Evolutionary conservation across 1,140 invertebrate species (phyloP).

Genomic region (Choristoneura fumiferana): DNA sequence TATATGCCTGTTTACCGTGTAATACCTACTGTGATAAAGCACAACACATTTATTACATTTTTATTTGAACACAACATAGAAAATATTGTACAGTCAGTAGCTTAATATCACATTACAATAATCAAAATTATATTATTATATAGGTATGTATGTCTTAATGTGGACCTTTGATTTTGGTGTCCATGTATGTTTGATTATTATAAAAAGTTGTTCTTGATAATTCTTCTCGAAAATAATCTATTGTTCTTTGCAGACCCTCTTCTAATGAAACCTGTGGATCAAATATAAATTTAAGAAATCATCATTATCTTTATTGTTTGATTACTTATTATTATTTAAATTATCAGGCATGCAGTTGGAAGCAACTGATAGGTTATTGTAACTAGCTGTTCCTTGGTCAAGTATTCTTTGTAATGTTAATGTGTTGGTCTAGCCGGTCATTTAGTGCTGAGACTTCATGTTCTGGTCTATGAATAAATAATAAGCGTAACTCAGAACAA

Average conservation of each 20-base stretch:
- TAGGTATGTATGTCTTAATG: slow-evolving; percentile 30
- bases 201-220: slow-evolving; percentile 82
- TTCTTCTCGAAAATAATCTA: slow-evolving; percentile 95
- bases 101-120: slow-evolving; percentile 65
- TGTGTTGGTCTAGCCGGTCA: too few species aligned
- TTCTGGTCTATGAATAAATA: too few species aligned
- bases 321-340: too few species aligned
- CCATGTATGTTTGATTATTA: slow-evolving; percentile 71
- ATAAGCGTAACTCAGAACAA: too few species aligned
- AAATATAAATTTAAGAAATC: slow-evolving; percentile 25
- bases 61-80: slow-evolving; percentile 20
- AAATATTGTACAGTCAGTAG: slow-evolving; percentile 20
- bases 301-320: neutral
- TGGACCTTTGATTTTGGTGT: slow-evolving; percentile 54
- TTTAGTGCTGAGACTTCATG: too few species aligned
- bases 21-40: too few species aligned
- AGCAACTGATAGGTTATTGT: too few species aligned
- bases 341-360: too few species aligned
- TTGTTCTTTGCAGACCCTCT: slow-evolving; percentile 91
- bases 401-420: too few species aligned
- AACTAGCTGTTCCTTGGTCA: too few species aligned
- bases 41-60: slow-evolving; percentile 3
- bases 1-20: too few species aligned
- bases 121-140: slow-evolving; percentile 27
- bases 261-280: slow-evolving; percentile 85